Conservation (phyloP, 2,888 invertebrate species). For the Drosophila gaucha region DNA sequence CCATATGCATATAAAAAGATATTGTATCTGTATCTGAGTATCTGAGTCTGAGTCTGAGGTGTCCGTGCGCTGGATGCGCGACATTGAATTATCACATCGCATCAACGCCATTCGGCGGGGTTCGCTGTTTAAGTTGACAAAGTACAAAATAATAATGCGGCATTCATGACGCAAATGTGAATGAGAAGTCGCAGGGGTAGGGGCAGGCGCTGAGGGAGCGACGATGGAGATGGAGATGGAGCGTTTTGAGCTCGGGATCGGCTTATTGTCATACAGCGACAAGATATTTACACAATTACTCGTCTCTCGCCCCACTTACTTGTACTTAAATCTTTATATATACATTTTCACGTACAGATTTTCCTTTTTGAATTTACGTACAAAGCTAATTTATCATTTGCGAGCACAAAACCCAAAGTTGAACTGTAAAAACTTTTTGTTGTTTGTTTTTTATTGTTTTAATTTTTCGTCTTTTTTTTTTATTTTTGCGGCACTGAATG, state of each 20-base stretch:
- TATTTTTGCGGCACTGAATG: constrained; percentile 50
- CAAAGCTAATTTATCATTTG: constrained; percentile 74
- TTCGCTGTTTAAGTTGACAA: constrained; percentile 65
- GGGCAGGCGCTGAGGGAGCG: not conserved
- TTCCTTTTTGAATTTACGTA: constrained; percentile 76
- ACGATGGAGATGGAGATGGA: not conserved
- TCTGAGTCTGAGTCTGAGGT: constrained; percentile 47
- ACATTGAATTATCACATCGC: constrained; percentile 78
- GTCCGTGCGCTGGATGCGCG: constrained; percentile 66
- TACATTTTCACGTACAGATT: constrained; percentile 72
- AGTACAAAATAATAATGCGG: constrained; percentile 77
- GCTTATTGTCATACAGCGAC: constrained; percentile 75
- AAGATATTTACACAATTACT: constrained; percentile 76
- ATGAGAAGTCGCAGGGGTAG: not conserved
- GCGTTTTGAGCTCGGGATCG: constrained; percentile 7
- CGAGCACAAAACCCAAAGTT: constrained; percentile 53
- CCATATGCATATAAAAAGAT: constrained; percentile 62
- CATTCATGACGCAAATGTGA: constrained; percentile 56
- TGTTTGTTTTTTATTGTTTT: constrained; percentile 32
- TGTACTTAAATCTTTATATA: not conserved
- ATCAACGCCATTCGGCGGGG: constrained; percentile 31
- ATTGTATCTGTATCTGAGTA: constrained; percentile 57
- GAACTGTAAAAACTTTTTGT: constrained; percentile 63
- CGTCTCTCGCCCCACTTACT: constrained; percentile 13
- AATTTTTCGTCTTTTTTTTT: constrained; percentile 11